Conservation (phyloP, 2,888 invertebrate species). For the Nomada goodeniana region DNA sequence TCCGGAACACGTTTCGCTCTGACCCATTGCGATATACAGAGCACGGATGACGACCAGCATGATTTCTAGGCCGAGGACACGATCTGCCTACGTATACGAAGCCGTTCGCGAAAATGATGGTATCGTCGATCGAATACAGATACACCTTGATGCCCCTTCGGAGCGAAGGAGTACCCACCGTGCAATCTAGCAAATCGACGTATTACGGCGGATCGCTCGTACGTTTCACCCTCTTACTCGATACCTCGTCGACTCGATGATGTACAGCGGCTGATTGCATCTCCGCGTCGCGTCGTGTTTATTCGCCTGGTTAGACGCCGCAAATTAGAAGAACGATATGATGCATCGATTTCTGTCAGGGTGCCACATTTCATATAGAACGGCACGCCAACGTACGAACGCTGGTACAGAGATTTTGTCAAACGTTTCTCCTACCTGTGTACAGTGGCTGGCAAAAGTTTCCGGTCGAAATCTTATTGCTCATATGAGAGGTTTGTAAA, state of each 20-base stretch:
- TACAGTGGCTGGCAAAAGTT: no score
- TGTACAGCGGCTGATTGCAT: slow-evolving; percentile 45
- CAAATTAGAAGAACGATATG: slow-evolving; percentile 45
- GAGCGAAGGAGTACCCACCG: background rate
- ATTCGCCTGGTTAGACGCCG: slow-evolving; percentile 36
- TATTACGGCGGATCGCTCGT: slow-evolving; percentile 32
- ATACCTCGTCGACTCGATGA: slow-evolving; percentile 30
- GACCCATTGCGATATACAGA: slow-evolving; percentile 65
- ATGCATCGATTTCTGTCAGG: slow-evolving; percentile 30
- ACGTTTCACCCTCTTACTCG: slow-evolving; percentile 32
- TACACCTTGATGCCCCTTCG: background rate
- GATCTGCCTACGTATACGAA: slow-evolving; percentile 52
- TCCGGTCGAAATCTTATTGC: no score
- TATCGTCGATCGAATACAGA: slow-evolving; percentile 49
- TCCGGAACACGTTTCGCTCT: slow-evolving; percentile 46
- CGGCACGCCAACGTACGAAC: background rate
- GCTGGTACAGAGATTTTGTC: no score
- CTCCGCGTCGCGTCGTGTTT: slow-evolving; percentile 23
- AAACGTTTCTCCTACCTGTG: no score
- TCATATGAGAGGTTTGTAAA: no score
- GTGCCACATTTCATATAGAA: background rate
- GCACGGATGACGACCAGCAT: slow-evolving; percentile 56
- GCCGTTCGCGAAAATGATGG: slow-evolving; percentile 55
- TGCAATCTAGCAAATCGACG: slow-evolving; percentile 47
- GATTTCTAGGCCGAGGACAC: slow-evolving; percentile 75